Percentiles rank a stretch among this genome's conserved stretches.
Evolutionary conservation across 2,888 invertebrate genomes (phyloP).

Genomic region (Trichopoda pennipes): DNA sequence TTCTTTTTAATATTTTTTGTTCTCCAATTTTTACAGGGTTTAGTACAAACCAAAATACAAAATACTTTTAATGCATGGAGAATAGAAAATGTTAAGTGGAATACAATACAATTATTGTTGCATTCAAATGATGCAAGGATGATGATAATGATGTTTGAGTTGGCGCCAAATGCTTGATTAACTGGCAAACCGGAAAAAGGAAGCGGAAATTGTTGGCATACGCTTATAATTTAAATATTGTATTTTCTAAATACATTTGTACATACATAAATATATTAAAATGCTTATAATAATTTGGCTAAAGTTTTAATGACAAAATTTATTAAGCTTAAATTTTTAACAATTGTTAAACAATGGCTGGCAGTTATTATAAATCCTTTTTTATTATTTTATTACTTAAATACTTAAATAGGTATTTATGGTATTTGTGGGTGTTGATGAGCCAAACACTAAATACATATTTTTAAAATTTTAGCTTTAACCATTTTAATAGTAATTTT

Average conservation of each 20-base stretch:
- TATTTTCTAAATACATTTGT: constrained; percentile 33
- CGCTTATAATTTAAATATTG: constrained; percentile 62
- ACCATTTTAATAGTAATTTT: no score
- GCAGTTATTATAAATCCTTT: constrained; percentile 5
- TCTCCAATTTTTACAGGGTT: constrained; percentile 20
- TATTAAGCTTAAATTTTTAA: constrained; percentile 24
- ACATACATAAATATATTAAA: constrained; percentile 11
- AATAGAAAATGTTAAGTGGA: constrained; percentile 19
- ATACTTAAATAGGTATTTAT: not conserved
- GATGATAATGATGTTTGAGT: constrained; percentile 62
- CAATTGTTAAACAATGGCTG: not conserved
- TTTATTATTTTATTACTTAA: not conserved
- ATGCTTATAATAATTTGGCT: constrained; percentile 29
- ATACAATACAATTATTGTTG: constrained; percentile 58
- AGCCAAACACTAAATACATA: not conserved
- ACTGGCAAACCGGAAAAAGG: constrained; percentile 69
- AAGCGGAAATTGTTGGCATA: constrained; percentile 70
- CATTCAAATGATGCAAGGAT: constrained; percentile 62
- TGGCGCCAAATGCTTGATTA: constrained; percentile 71
- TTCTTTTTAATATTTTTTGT: not conserved
- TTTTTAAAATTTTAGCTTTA: no score
- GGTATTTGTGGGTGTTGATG: not conserved
- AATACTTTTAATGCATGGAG: not conserved
- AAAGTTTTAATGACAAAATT: constrained; percentile 4
- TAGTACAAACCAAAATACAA: constrained; percentile 22